These are phyloP conservation scores for Apolygus lucorum DNA, from an alignment of 1,140 invertebrate species.

Conservation along the genomic window DNA sequence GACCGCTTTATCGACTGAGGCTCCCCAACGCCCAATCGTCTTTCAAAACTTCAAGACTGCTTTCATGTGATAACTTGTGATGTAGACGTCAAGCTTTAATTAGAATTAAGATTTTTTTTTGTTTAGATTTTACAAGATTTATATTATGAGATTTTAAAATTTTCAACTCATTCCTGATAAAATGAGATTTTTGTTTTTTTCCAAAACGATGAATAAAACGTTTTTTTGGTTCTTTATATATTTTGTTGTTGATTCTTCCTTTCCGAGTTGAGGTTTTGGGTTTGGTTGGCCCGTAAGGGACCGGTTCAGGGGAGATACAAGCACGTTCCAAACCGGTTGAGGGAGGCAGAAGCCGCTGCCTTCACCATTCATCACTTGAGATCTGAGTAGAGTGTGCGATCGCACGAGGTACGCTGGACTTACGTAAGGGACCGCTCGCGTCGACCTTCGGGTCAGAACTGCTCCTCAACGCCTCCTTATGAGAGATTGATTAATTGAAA, in stretches of 20 bases:
- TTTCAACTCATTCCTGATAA: no score
- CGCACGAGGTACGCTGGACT: neutral
- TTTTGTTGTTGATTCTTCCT: no score
- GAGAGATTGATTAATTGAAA: no score
- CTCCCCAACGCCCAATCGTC: neutral
- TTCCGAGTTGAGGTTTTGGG: neutral
- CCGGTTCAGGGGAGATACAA: neutral
- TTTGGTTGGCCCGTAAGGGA: neutral
- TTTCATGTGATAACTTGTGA: conserved; percentile 20
- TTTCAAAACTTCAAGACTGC: conserved; percentile 21
- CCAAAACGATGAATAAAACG: no score
- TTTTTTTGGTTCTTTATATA: no score
- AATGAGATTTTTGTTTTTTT: no score
- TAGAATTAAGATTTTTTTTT: no score
- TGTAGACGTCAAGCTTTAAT: conserved; percentile 14
- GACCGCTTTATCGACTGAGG: neutral
- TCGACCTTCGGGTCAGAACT: no score
- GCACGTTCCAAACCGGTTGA: conserved; percentile 20
- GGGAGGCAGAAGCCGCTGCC: neutral
- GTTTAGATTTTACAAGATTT: no score
- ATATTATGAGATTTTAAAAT: no score
- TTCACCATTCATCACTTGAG: neutral
- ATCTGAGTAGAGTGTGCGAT: neutral
- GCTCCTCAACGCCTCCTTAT: no score
- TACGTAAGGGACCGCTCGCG: neutral